Evolutionary conservation across 1,140 invertebrate species (phyloP).

Genomic region (Heliconius eleuchia): DNA sequence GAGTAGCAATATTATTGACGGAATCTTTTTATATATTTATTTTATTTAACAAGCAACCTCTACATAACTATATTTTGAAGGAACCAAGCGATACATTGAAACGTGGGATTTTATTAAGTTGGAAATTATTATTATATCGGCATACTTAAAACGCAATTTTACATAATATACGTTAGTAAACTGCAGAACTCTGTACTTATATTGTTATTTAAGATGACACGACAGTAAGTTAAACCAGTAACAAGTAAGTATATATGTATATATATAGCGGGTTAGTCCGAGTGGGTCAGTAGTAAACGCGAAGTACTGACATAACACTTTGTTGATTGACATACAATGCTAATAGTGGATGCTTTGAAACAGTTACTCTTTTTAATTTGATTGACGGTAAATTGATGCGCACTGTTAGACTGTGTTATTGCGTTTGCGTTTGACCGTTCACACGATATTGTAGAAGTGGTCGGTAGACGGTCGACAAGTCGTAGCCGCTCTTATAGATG

Average conservation of each 20-base stretch:
- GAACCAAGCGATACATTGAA: no score
- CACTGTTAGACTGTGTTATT: constrained; percentile 31
- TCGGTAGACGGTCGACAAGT: no score
- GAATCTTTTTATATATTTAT: no score
- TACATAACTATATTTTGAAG: no score
- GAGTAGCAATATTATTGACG: no score
- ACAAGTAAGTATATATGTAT: background rate
- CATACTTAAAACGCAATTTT: no score
- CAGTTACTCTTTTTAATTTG: constrained; percentile 37
- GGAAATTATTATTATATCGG: no score
- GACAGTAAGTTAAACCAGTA: background rate
- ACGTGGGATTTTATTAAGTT: no score
- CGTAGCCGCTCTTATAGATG: no score
- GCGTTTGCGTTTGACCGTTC: constrained; percentile 19
- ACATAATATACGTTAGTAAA: no score
- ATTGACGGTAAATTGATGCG: constrained; percentile 39
- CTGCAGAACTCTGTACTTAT: background rate
- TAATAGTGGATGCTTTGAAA: constrained; percentile 36
- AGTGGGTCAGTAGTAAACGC: constrained; percentile 23
- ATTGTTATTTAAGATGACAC: constrained; percentile 8
- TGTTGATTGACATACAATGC: constrained; percentile 38
- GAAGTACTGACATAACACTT: constrained; percentile 31
- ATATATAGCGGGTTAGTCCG: background rate
- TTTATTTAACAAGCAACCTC: no score
- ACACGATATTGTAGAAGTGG: constrained; percentile 26